Conservation (phyloP, 2,113 vertebrate species). For the Pleuronectes platessa region DNA sequence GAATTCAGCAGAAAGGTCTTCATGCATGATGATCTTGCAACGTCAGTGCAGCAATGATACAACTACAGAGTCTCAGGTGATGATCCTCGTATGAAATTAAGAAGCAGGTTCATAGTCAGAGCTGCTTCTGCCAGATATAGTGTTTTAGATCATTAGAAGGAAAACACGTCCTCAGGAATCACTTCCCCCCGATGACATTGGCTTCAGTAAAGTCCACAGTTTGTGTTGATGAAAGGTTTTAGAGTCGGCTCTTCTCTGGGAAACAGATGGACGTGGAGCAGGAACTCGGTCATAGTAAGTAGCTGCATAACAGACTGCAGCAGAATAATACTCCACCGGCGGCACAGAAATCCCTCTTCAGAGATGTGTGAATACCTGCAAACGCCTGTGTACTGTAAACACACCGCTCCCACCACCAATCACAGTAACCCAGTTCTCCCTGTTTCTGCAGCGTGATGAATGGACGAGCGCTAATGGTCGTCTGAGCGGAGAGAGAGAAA, state of each 20-base stretch:
- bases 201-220: constrained; percentile 16
- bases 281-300: constrained; percentile 30
- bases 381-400: constrained; percentile 33
- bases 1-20: neutral
- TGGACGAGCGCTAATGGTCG: constrained; percentile 31
- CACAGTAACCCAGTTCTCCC: neutral
- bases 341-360: constrained; percentile 20
- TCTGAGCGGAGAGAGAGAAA: constrained; percentile 7
- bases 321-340: constrained; percentile 12
- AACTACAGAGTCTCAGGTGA: neutral
- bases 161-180: constrained; percentile 23
- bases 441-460: constrained; percentile 47
- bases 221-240: constrained; percentile 48
- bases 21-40: neutral
- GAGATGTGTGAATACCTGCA: constrained; percentile 37
- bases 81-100: no score
- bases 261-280: constrained; percentile 36
- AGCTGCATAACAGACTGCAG: constrained; percentile 39
- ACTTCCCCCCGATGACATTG: neutral
- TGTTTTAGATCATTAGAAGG: no score
- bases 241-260: constrained; percentile 31
- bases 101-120: no score
- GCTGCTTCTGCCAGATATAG: no score
- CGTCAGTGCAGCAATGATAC: neutral
- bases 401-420: constrained; percentile 13